Conservation (phyloP, 2,113 vertebrate species). For the Corapipo altera region DNA sequence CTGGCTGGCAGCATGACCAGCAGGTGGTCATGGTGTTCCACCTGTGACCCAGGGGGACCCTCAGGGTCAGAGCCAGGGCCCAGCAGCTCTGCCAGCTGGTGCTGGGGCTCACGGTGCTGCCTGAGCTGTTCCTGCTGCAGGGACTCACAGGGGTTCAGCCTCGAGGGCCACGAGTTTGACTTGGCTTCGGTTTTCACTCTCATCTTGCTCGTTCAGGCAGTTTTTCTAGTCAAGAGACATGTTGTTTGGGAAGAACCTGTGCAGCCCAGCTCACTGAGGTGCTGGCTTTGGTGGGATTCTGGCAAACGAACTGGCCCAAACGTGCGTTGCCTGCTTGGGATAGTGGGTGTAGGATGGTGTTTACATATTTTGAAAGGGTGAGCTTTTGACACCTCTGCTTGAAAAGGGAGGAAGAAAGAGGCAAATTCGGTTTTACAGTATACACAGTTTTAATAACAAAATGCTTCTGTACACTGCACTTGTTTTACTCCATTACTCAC, state of each 20-base stretch:
- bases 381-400: neutral
- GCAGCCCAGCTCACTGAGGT: neutral
- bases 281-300: neutral
- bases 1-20: neutral
- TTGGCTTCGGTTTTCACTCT: neutral
- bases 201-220: neutral
- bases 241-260: neutral
- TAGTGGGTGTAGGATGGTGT: neutral
- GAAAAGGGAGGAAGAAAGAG: conserved; percentile 64
- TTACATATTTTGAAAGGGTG: neutral
- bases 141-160: neutral
- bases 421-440: conserved; percentile 71
- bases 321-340: neutral
- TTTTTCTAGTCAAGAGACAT: neutral
- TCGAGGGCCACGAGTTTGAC: neutral
- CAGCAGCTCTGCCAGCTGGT: fast-evolving
- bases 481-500: conserved; percentile 58
- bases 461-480: conserved; percentile 77
- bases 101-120: neutral
- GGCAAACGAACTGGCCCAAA: neutral
- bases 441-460: conserved; percentile 82
- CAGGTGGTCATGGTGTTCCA: fast-evolving
- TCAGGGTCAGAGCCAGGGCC: neutral
- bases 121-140: neutral
- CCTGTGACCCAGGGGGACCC: fast-evolving